phyloP scores from a whole-genome alignment of 2,888 invertebrate species.

The Monochamus alternatus region DNA sequence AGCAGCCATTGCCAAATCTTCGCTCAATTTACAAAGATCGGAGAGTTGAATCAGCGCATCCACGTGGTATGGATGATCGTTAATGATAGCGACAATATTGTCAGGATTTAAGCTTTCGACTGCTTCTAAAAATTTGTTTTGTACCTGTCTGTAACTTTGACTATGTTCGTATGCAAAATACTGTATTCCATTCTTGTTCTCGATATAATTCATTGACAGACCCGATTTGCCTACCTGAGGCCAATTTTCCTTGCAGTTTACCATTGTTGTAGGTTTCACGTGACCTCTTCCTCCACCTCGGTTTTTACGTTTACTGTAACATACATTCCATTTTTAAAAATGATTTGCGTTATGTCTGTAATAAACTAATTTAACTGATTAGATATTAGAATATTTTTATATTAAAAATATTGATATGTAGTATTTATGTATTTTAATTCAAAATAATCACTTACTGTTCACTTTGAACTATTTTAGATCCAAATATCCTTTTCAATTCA shows the following conservation, averaged over 20 bases:
- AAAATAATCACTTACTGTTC: slow-evolving; percentile 68
- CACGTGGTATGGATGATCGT: slow-evolving; percentile 85
- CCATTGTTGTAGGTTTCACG: slow-evolving; percentile 79
- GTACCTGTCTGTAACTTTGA: slow-evolving; percentile 81
- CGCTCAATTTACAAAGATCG: slow-evolving; percentile 84
- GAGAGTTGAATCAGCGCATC: slow-evolving; percentile 87
- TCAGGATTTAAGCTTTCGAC: slow-evolving; percentile 86
- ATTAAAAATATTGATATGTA: too few species aligned
- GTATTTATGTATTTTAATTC: not conserved
- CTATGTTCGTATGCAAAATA: slow-evolving; percentile 86
- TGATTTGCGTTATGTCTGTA: not conserved
- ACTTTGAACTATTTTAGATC: slow-evolving; percentile 82
- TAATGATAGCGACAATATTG: slow-evolving; percentile 83
- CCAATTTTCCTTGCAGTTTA: slow-evolving; percentile 82
- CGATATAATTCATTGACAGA: slow-evolving; percentile 80
- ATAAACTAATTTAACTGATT: too few species aligned
- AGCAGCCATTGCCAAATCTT: slow-evolving; percentile 85
- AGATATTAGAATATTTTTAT: too few species aligned
- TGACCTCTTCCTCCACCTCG: slow-evolving; percentile 74
- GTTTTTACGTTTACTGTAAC: slow-evolving; percentile 74
- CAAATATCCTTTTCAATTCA: slow-evolving; percentile 87
- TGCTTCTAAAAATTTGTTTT: slow-evolving; percentile 83
- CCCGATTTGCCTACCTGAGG: slow-evolving; percentile 81
- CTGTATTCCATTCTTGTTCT: slow-evolving; percentile 72
- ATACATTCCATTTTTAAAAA: not conserved